phyloP scores from a whole-genome alignment of 1,140 invertebrate species.

The Homarus americanus region DNA sequence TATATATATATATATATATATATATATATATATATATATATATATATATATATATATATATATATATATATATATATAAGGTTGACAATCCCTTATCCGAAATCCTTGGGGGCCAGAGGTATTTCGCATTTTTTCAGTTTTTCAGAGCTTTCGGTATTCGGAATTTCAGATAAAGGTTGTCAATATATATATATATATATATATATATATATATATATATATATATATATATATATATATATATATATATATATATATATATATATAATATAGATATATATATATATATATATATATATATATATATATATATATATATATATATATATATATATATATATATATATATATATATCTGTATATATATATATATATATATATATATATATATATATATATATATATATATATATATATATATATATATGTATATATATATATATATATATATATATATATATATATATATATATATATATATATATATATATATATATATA shows the following conservation, averaged over 20 bases:
- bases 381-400: slow-evolving; percentile 31
- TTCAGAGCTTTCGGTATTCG: background rate
- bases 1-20: slow-evolving; percentile 41
- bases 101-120: background rate
- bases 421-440: slow-evolving; percentile 13
- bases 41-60: slow-evolving; percentile 33
- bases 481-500: slow-evolving; percentile 13
- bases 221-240: slow-evolving; percentile 51
- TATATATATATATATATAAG: slow-evolving; percentile 33
- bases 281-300: no score
- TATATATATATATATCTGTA: no score
- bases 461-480: slow-evolving; percentile 24
- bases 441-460: slow-evolving; percentile 29
- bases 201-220: slow-evolving; percentile 50
- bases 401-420: background rate
- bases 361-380: slow-evolving; percentile 31
- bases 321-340: slow-evolving; percentile 42
- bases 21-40: slow-evolving; percentile 26
- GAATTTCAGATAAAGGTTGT: no score
- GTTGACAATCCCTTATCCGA: no score
- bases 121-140: background rate
- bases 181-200: slow-evolving; percentile 30
- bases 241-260: slow-evolving; percentile 44
- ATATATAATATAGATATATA: no score
- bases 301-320: background rate